phyloP scores from a whole-genome alignment of 2,113 vertebrate genomes.

The Rattus norvegicus region GRCr8 NC_086034.1:46627501-46628000 shows the following conservation, averaged over 20 bases:
- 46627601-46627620: background rate
- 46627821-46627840: background rate
- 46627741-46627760: background rate
- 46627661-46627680: background rate
- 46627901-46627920: background rate
- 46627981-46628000: too few species aligned
- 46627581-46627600: too few species aligned
- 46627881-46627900: background rate
- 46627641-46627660: background rate
- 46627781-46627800: background rate
- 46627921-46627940: too few species aligned
- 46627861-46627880: background rate
- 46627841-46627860: background rate
- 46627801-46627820: background rate
- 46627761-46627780: background rate
- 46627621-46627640: background rate
- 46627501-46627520: too few species aligned
- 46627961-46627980: too few species aligned
- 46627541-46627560: too few species aligned
- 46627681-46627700: background rate
- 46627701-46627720: background rate
- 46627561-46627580: too few species aligned
- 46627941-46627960: too few species aligned
- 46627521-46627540: too few species aligned
- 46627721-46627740: background rate